Conservation (phyloP, 2,888 invertebrate species). For the Pachycephus smyrnensis region DNA sequence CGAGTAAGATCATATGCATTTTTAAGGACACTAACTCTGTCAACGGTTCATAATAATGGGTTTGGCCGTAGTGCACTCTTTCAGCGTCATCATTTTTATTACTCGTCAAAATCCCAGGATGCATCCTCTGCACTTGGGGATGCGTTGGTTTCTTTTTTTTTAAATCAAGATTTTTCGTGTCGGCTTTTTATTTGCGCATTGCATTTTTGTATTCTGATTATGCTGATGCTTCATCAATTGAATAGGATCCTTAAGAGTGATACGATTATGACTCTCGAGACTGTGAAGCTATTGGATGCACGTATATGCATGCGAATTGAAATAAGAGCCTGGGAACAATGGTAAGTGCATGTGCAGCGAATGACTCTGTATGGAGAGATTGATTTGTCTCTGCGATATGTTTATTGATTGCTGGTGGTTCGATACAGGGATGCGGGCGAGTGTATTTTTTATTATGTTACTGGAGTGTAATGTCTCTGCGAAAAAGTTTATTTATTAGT, state of each 20-base stretch:
- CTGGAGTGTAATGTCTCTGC: not conserved
- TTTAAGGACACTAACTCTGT: conserved; percentile 52
- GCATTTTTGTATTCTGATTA: not conserved
- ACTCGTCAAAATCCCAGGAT: not conserved
- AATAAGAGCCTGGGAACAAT: not conserved
- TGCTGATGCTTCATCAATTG: not conserved
- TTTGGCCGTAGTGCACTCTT: not conserved
- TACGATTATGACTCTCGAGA: not conserved
- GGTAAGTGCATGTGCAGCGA: not conserved
- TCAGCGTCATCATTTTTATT: not conserved
- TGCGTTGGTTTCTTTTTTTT: not conserved
- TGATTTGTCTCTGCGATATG: not conserved
- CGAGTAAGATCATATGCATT: conserved; percentile 45
- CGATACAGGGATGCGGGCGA: not conserved
- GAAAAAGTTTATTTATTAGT: not conserved
- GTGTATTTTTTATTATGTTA: not conserved
- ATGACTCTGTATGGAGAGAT: not conserved
- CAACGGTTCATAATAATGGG: conserved; percentile 38
- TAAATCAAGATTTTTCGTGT: not conserved
- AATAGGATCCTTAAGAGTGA: not conserved
- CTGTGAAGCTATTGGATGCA: not conserved
- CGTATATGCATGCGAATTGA: not conserved
- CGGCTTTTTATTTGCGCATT: not conserved
- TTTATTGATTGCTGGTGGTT: not conserved
- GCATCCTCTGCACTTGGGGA: not conserved